These are phyloP conservation scores for Ostrea denselamellosa DNA, from an alignment of 1,140 invertebrate genomes.

Conservation along the genomic window DNA sequence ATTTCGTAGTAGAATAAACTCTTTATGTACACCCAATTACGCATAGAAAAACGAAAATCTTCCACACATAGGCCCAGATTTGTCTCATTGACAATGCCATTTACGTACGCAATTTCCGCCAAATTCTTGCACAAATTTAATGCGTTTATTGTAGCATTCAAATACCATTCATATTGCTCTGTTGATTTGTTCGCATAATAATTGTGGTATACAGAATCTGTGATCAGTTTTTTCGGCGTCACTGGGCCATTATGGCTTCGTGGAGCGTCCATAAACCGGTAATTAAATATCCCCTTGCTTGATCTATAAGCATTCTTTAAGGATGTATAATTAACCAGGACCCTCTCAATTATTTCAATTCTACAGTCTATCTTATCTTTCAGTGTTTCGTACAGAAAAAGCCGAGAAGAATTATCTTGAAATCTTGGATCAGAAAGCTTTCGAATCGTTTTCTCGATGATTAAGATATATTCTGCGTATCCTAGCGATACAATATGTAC, in stretches of 20 bases:
- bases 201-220: conserved; percentile 50
- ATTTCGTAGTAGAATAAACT: conserved; percentile 58
- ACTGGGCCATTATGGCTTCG: conserved; percentile 57
- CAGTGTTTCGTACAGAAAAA: conserved; percentile 56
- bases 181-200: conserved; percentile 57
- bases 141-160: conserved; percentile 48
- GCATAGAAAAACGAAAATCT: conserved; percentile 42
- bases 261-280: conserved; percentile 44
- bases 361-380: conserved; percentile 54
- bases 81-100: conserved; percentile 31
- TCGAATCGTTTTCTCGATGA: conserved; percentile 56
- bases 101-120: conserved; percentile 25
- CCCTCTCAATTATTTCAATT: conserved; percentile 57
- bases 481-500: conserved; percentile 59
- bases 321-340: conserved; percentile 60
- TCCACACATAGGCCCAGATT: conserved; percentile 38
- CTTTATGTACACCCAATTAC: conserved; percentile 48
- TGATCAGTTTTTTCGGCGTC: conserved; percentile 56
- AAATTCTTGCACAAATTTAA: conserved; percentile 38
- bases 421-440: conserved; percentile 42
- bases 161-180: conserved; percentile 35
- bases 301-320: conserved; percentile 58
- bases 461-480: conserved; percentile 57
- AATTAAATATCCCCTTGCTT: conserved; percentile 60
- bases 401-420: conserved; percentile 35